Conservation (phyloP, 1,140 invertebrate genomes). For the Cydia splendana region DNA sequence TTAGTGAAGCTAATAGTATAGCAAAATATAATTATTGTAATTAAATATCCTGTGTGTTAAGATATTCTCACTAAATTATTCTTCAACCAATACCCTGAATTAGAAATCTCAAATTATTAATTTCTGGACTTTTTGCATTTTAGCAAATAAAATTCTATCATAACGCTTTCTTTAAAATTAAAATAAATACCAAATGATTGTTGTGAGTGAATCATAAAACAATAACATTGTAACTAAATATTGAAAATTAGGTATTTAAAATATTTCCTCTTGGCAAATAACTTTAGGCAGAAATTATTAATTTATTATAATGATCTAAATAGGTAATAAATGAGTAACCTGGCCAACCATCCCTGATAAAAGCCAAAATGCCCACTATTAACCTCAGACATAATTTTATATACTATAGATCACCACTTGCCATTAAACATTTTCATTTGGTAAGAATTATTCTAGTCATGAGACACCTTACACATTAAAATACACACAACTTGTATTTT, state of each 20-base stretch:
- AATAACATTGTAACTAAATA: neutral
- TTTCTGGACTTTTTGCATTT: neutral
- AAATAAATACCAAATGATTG: neutral
- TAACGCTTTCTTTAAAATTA: neutral
- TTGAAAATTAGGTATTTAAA: neutral
- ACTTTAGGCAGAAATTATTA: neutral
- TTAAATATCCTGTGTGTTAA: no score
- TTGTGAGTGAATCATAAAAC: neutral
- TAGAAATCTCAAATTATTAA: neutral
- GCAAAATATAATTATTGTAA: neutral
- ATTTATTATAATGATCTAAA: neutral
- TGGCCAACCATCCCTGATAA: neutral
- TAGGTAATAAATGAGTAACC: neutral
- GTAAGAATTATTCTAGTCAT: slow-evolving; percentile 48
- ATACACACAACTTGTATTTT: slow-evolving; percentile 54
- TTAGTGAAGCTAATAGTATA: slow-evolving; percentile 26
- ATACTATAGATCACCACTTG: slow-evolving; percentile 28
- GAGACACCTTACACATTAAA: slow-evolving; percentile 54
- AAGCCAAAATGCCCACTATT: neutral
- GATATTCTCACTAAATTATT: neutral
- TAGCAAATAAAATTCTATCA: neutral
- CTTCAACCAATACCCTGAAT: neutral
- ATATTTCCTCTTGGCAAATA: neutral
- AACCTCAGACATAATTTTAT: neutral
- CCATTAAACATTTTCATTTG: slow-evolving; percentile 43